phyloP scores from a whole-genome alignment of 1,140 invertebrate genomes.

The Drosophila bifasciata region DNA sequence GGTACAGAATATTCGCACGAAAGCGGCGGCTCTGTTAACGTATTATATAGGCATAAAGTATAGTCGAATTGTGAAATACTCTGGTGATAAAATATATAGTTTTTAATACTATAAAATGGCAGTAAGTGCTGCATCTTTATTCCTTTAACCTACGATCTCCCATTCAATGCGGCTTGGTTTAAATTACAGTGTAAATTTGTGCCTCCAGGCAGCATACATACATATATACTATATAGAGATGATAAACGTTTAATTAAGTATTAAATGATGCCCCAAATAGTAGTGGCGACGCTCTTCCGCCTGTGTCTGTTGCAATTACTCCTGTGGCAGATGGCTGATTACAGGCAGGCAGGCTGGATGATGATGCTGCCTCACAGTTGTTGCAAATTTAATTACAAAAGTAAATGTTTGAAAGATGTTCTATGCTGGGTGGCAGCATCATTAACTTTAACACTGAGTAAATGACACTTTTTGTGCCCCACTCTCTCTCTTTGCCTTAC shows the following conservation, averaged over 20 bases:
- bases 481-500: background rate
- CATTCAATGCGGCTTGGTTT: no score
- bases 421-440: constrained; percentile 30
- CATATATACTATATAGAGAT: no score
- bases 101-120: no score
- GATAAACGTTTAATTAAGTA: constrained; percentile 65
- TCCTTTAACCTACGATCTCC: no score
- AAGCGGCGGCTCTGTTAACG: no score
- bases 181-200: no score
- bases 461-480: constrained; percentile 2
- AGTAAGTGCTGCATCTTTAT: no score
- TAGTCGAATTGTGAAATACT: no score
- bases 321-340: background rate
- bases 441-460: constrained; percentile 56
- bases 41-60: no score
- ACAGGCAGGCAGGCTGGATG: no score
- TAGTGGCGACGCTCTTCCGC: background rate
- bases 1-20: constrained; percentile 10
- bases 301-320: constrained; percentile 24
- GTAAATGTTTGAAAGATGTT: constrained; percentile 61
- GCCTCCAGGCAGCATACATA: no score
- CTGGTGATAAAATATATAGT: no score
- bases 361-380: constrained; percentile 32
- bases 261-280: constrained; percentile 39
- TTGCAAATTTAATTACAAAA: constrained; percentile 71